Base-by-base conservation (phyloP, 2,888 invertebrate species). In the Heliconius charithonia region DNA sequence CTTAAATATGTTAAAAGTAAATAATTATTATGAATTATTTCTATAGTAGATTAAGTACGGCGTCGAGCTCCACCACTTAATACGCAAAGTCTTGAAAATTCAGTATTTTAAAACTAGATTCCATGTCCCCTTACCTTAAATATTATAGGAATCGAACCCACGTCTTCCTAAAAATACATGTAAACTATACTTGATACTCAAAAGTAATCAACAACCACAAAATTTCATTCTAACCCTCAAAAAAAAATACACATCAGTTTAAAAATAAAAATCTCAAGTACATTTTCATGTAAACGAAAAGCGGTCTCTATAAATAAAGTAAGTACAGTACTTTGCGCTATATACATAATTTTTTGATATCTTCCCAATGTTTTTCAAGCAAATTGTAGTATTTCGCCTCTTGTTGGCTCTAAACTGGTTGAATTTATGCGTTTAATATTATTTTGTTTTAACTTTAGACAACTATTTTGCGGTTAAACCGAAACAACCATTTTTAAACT, bases 401-500 rank as follows among this genome's bases (percentile, higher is more conserved):
- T 71, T 65, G 71, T 71, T 77, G 51, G 71, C 70, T 63, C 51
- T 77, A 79, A 79, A 79, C 77, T 65, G 56, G 22, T 32, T 37
- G 62, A 78, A 78, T 80, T 78, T 78, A 76, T 76, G 51, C 69
- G 25, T 71, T 71, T 73, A 76, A 72, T 66, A 76, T 76, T 76
- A 79, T 79, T 79, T 73, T 59, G 79, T 76, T 76, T 51, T 66
- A 79, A 79, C 67, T 79, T 79, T 67, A 76, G 45, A 73, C 66
- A 76, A 79, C 79, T 79, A 79, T 76, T 79, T 76, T 79, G 76
- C 37, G 62, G 67, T 63, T 66, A 25, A 73, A 76, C 67, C 76
- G 67, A 63, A 77, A 63, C 74, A 74, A 69, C 62, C 22, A 74
- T 77, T 79, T 79, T 79, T 76, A 69, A 79, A 73, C 37, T 79